Percentiles rank a stretch among this genome's conserved stretches.
phyloP scores from a whole-genome alignment of 37 sponge, comb jelly and placozoan species.

The Dysidea cf. avara region DNA sequence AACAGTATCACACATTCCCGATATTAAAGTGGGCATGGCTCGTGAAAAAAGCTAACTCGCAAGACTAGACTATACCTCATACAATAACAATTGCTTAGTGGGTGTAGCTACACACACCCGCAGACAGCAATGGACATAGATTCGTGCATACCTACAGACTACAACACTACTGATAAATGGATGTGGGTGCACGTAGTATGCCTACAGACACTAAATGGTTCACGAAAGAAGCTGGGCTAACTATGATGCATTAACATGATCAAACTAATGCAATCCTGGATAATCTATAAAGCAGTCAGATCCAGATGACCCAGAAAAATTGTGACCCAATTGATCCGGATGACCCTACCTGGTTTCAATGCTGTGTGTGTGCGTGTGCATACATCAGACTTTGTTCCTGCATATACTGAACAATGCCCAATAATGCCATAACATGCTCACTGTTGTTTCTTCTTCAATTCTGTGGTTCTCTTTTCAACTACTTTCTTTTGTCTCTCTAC shows the following conservation, averaged over 20 bases:
- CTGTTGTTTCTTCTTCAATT: slow-evolving; percentile 50
- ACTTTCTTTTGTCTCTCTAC: slow-evolving; percentile 58
- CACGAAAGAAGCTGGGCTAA: not conserved
- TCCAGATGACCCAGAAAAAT: not conserved
- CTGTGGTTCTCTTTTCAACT: slow-evolving; percentile 48
- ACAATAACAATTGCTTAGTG: too few relatives aligned
- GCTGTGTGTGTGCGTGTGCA: too few relatives aligned
- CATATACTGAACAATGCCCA: too few relatives aligned
- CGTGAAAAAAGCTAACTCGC: too few relatives aligned
- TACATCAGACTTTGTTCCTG: slow-evolving; percentile 26
- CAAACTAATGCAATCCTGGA: not conserved
- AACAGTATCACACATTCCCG: too few relatives aligned
- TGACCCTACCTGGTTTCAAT: slow-evolving; percentile 6
- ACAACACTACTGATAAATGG: too few relatives aligned
- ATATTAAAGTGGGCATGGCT: too few relatives aligned
- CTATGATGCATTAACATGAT: not conserved
- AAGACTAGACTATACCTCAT: too few relatives aligned
- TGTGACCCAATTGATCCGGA: slow-evolving; percentile 18
- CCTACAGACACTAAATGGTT: not conserved
- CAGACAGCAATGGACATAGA: too few relatives aligned
- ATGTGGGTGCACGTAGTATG: not conserved
- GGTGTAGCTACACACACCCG: not conserved
- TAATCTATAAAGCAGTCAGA: not conserved
- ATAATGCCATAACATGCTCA: too few relatives aligned
- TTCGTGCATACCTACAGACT: too few relatives aligned